Conservation (phyloP, 2,113 vertebrate species). For the Noturus placidus region DNA sequence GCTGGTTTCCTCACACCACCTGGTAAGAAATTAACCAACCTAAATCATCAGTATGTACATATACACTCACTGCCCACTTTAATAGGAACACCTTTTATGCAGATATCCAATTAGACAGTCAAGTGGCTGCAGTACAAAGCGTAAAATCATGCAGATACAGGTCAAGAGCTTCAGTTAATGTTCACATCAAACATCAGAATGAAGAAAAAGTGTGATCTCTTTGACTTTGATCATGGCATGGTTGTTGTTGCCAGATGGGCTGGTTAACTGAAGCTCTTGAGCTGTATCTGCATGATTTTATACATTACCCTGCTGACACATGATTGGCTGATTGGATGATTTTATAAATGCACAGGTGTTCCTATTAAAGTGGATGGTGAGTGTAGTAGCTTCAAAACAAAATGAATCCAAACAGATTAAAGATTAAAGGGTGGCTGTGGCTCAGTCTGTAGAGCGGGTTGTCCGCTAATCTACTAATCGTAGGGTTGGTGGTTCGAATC, state of each 20-base stretch:
- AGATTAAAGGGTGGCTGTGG: too few relatives aligned
- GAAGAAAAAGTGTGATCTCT: neutral
- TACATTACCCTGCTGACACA: neutral
- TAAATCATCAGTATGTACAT: neutral
- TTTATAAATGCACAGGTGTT: neutral
- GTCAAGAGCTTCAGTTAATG: neutral
- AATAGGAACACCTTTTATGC: neutral
- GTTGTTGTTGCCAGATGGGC: neutral
- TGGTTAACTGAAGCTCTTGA: neutral
- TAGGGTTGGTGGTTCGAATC: too few relatives aligned
- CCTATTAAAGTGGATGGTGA: neutral
- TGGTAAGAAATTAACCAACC: slow-evolving; percentile 44
- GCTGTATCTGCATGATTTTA: neutral
- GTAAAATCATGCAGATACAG: neutral
- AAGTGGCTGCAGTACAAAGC: too few relatives aligned
- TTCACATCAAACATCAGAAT: neutral
- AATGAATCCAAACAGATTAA: neutral
- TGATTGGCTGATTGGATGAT: neutral
- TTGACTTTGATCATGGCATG: neutral
- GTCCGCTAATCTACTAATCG: too few relatives aligned
- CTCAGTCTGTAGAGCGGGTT: too few relatives aligned
- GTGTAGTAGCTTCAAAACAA: neutral
- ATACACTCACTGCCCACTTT: neutral
- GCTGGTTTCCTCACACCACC: slow-evolving; percentile 57
- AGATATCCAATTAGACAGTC: neutral